Evolutionary conservation across 2,888 invertebrate genomes (phyloP).

Genomic region (Microplitis manilae): DNA sequence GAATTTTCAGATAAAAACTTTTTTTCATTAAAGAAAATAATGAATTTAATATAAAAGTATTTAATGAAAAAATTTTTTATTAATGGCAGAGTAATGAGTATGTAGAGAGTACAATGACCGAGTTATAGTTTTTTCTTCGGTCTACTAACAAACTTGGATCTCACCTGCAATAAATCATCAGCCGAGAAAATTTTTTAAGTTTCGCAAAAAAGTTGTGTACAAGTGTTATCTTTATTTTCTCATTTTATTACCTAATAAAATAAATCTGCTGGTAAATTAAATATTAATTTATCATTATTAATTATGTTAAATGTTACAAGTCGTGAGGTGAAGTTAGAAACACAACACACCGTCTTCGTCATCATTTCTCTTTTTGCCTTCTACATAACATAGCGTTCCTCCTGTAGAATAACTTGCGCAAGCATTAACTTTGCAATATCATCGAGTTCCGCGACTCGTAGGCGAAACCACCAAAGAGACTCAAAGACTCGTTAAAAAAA

Average conservation of each 20-base stretch:
- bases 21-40: neutral
- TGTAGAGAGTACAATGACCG: slow-evolving; percentile 36
- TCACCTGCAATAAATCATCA: slow-evolving; percentile 27
- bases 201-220: neutral
- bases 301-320: neutral
- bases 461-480: slow-evolving; percentile 28
- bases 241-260: neutral
- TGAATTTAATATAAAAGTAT: neutral
- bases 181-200: neutral
- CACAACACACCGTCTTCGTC: slow-evolving; percentile 12
- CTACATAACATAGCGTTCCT: slow-evolving; percentile 12
- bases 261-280: neutral
- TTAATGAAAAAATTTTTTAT: neutral
- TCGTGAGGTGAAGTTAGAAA: slow-evolving; percentile 8
- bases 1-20: neutral
- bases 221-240: neutral
- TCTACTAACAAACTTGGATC: slow-evolving; percentile 34
- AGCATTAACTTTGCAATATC: slow-evolving; percentile 38
- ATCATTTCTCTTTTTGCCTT: slow-evolving; percentile 11
- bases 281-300: neutral
- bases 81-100: neutral
- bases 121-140: slow-evolving; percentile 30
- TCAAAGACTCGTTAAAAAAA: neutral
- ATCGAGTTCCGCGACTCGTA: slow-evolving; percentile 25
- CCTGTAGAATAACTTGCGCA: slow-evolving; percentile 35